Percentiles rank a stretch among this genome's conserved stretches.
Evolutionary conservation across 2,888 invertebrate species (phyloP).

Genomic region (Lasioglossum villosulum): DNA sequence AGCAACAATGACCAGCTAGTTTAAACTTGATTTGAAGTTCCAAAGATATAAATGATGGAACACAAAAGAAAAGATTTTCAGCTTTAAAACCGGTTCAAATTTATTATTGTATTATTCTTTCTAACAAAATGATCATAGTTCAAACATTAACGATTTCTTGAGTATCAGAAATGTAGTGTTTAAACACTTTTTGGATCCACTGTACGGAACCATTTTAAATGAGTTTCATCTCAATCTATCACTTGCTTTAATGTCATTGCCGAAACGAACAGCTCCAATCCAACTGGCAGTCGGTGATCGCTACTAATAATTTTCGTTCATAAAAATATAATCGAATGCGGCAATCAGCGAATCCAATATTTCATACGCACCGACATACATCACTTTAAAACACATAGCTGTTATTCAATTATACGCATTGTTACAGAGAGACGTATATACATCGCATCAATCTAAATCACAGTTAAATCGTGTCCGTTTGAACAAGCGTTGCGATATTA

Average conservation of each 20-base stretch:
- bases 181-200: background rate
- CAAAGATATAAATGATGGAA: no score
- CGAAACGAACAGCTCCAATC: background rate
- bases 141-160: no score
- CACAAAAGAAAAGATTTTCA: no score
- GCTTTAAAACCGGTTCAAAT: no score
- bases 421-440: constrained; percentile 12
- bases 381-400: constrained; percentile 12
- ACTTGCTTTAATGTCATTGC: background rate
- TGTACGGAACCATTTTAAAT: background rate
- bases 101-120: no score
- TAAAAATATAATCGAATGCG: background rate
- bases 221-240: background rate
- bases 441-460: constrained; percentile 8
- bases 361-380: background rate
- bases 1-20: no score
- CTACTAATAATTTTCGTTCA: background rate
- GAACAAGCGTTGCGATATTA: background rate
- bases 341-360: background rate
- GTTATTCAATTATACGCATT: constrained; percentile 19
- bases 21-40: no score
- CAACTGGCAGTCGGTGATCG: background rate
- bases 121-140: background rate
- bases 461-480: background rate
- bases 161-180: background rate